Evolutionary conservation across 2,888 invertebrate species (phyloP), one percentile per base, ranked within the genome.

Genomic region (Melikaiella ostensackeni): DNA sequence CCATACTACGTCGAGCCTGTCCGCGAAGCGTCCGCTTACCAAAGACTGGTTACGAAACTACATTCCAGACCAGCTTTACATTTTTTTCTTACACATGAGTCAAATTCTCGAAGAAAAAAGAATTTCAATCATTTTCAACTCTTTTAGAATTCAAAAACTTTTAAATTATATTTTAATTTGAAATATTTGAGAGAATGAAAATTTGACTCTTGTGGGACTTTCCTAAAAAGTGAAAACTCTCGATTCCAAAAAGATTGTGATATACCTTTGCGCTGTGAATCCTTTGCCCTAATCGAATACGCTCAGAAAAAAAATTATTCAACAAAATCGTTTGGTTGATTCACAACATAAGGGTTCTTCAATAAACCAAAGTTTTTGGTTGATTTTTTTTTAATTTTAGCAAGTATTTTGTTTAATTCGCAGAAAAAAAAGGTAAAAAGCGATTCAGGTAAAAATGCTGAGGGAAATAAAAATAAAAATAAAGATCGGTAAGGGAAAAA

Each of bases 11-110:
- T 70, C 70, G 50, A 50, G 55, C 70, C 70, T 70, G 70, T 70
- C 50, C 70, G 64, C 64, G 64, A 66, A 66, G 64, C 64, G 42
- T 66, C 64, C 64, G 66, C 66, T 55, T 70, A 55, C 50, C 70
- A 55, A 70, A 70, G 70, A 70, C 70, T 70, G 70, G 70, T 70
- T 70, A 70, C 46, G 70, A 70, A 50, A 70, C 70, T 50, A 70
- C 50, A 70, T 70, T 30, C 70, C 70, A 70, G 70, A 55, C 70
- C 70, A 70, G 70, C 50, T 70, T 70, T 55, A 55, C 50, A 46
- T 50, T 70, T 50, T 50, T 50, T 27, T 27, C 42, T 50, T 27
- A 46, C 30, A 70, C 70, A 70, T 70, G 50, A 70, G 50, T 70
- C 70, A 70, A 70, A 70, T 70, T 70, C 46, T 46, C 16, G 13